Base-by-base conservation (phyloP, 2,888 invertebrate species). In the Aspidiotus destructor region DNA sequence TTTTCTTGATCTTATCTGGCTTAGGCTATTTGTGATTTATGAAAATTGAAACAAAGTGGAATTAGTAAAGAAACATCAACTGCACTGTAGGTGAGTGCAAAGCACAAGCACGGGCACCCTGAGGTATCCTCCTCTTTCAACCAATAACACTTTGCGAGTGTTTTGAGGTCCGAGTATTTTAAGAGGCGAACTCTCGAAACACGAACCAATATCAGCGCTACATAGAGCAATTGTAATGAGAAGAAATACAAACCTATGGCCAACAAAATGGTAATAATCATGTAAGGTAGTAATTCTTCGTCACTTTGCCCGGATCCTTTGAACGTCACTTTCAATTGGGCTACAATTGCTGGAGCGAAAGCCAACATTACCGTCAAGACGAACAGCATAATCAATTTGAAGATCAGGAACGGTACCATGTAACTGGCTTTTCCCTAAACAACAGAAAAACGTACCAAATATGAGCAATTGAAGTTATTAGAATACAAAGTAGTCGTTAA, bases 391-490 rank as follows among this genome's bases (percentile, higher is more conserved):
- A 65, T 28, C 65, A 67, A 60, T 52, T 67, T 67, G 48, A 60
- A 67, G 2, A 67, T 28, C 52, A 67, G 44, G 52, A 67, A 67
- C 16, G 67, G 67, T 9, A 67, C 52, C 67, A 67, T 48, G 48
- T 67, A 67, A 48, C 58, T 44, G 44, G 67, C 28, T 67, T 67
- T 67, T 67, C 48, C 60, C 67, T 67, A 52, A 17, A 60, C 40
- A 11, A 61, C 15, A 61, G 11, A 61, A 61, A 9, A 16, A 60
- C 2, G 16, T 3, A 11, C 13, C 10, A 57, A 15, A 57, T 5
- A 13, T 13, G 13, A 52, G n/a, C n/a, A 1, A 52, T 52, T 11
- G 5, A 52, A 15, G 13, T 52, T 52, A 15, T 5, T 3, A 52
- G 52, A 52, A 11, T 13, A 13, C 5, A 52, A 13, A 28, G 28